Conservation (phyloP, 92 coral and sea anemone species). For the Diadumene lineata region DNA sequence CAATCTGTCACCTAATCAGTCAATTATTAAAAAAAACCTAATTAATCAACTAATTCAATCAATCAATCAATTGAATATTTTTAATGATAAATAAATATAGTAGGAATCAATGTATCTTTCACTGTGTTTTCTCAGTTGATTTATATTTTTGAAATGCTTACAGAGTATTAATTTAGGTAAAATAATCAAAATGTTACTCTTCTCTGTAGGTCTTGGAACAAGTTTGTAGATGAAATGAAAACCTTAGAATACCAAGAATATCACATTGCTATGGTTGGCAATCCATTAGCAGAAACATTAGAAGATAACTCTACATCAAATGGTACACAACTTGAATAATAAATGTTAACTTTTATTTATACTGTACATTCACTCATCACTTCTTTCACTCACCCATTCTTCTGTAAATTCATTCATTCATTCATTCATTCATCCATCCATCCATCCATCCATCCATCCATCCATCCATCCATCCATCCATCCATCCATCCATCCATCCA, state of each 20-base stretch:
- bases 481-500: not conserved
- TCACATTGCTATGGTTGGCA: slow-evolving; percentile 69
- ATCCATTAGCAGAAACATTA: slow-evolving; percentile 69
- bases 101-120: not conserved
- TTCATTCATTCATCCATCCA: not conserved
- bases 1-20: not conserved
- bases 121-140: no score
- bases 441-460: not conserved
- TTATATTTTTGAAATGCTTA: no score
- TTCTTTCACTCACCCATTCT: not conserved
- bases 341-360: no score
- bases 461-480: not conserved
- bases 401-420: not conserved
- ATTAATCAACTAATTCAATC: no score
- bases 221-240: slow-evolving; percentile 89
- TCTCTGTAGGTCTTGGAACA: slow-evolving; percentile 87
- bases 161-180: no score
- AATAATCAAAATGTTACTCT: no score
- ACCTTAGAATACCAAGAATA: slow-evolving; percentile 82
- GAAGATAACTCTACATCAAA: no score
- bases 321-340: no score
- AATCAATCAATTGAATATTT: not conserved
- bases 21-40: not conserved
- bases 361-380: no score
- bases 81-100: no score